Base-by-base conservation (phyloP, 2,113 vertebrate species). In the Thinocorus orbignyianus region DNA sequence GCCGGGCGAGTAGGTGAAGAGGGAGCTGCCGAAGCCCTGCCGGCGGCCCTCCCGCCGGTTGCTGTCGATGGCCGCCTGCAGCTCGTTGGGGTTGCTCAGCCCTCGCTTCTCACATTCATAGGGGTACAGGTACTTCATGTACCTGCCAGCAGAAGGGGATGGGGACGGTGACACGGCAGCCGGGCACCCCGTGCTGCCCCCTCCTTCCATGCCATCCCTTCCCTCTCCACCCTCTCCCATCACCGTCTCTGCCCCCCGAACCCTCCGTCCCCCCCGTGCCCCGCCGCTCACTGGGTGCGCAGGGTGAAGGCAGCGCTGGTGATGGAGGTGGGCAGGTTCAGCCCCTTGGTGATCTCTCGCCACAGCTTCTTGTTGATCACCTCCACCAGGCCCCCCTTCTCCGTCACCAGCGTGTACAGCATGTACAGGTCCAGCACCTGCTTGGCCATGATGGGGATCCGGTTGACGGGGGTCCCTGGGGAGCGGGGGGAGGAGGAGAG, bases 301-400 rank as follows among this genome's bases (percentile, higher is more conserved):
- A 99, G 98, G 25, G 99, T 99, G 98, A 99, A 99, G 98, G 99
- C 99, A 3, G 99, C 99, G 17, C 99, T 99, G 98, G 99, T 99
- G 98, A 99, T 99, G 95, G 99, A 99, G 37, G 99, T 99, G 96
- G 99, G 99, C 96, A 99, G 98, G 98, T 98, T 99, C 86, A 99
- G 98, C 57, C 99, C 99, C 94, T 99, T 99, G 96, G 99, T 99
- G 98, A 99, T 99, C 97, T 99, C 99, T 7, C 99, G 97, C 99
- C 99, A 99, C 61, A 99, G 98, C 91, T 99, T 99, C 98, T 99
- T 99, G 98, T 99, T 99, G 98, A 99, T 99, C 84, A 99, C 99
- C 95, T 99, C 99, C 90, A 99, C 99, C 86, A 99, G 98, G 66
- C 99, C 99, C 0, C 99, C 99, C 96, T 99, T 99, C 97, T 99